phyloP scores from a whole-genome alignment of 2,888 invertebrate species.

The Dryococelus australis region DNA sequence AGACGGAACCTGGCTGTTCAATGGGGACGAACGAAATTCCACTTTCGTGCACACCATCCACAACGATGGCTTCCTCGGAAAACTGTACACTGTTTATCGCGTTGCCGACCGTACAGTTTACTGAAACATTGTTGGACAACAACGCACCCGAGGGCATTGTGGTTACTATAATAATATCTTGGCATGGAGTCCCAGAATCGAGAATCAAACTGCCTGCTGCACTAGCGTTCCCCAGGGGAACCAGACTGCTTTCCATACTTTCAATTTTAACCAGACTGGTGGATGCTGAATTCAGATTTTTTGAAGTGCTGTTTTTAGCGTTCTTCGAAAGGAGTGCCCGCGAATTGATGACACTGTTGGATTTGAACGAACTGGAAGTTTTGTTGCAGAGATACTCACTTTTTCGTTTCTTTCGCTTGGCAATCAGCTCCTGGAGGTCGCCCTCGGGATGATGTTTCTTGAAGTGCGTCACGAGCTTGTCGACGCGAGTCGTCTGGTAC shows the following conservation, averaged over 20 bases:
- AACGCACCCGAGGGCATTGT: neutral
- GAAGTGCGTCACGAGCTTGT: conserved; percentile 64
- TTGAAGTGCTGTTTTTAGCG: neutral
- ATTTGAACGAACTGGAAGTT: neutral
- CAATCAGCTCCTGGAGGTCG: conserved; percentile 29
- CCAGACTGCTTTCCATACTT: neutral
- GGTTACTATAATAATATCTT: neutral
- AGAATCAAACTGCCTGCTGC: neutral
- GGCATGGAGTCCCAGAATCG: neutral
- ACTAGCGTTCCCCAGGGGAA: neutral
- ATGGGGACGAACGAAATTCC: neutral
- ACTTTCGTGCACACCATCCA: neutral
- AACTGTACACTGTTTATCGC: neutral
- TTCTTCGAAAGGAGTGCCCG: neutral
- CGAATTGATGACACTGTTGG: neutral
- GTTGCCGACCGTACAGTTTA: neutral
- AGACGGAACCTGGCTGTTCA: neutral
- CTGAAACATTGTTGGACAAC: neutral
- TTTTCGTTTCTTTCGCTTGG: conserved; percentile 20
- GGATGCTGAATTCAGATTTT: neutral
- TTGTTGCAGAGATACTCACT: neutral
- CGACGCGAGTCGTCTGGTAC: conserved; percentile 61
- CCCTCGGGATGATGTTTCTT: conserved; percentile 38
- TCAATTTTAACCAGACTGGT: neutral
- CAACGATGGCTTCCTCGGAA: neutral